Base-by-base conservation (phyloP, 1,140 invertebrate species). In the Bombus polaris region DNA sequence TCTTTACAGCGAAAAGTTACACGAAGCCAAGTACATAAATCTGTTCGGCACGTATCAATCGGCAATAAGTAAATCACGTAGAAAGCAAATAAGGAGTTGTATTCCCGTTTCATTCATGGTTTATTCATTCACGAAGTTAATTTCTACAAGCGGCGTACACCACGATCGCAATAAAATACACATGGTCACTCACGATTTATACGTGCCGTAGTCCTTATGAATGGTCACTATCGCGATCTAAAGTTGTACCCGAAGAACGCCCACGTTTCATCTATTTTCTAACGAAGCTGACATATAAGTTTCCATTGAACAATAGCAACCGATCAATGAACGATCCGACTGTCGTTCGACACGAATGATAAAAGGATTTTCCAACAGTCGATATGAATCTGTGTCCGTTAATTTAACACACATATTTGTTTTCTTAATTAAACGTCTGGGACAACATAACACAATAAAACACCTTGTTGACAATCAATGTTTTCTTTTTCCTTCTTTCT, bases 121-220 rank as follows among this genome's bases (percentile, higher is more conserved):
- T 35, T 73, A 47, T 83, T 83, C 47, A 88, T 88, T 88, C 59
- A 87, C 28, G 3, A 74, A 47, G 44, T 78, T 83, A 37, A 88
- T 80, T 79, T 70, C 44, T 6, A 53, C 66, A 8, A 73, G 35
- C 35, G 2, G 25, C 53, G 59, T 65, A 44, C 22, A 28, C 25
- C 32, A 32, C 39, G 47, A 39, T 42, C 47, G 81, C 5, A 59
- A 68, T 83, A 44, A 83, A 47, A 22, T 70, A 18, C 39, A 72
- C 53, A n/a, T 76, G 62, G 37, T 53, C 18, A 74, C 10, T 28
- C 44, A 35, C 25, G 37, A 75, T 78, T 88, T 87, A 70, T 37
- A 47, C 35, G 2, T 1, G 1, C 6, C 44, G 12, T 32, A 53
- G 3, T n/a, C 35, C 42, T 44, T 37, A 15, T 76, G 42, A 84